Base-by-base conservation (phyloP, 2,797 vertebrate genomes). In the Gymnocypris eckloni region DNA sequence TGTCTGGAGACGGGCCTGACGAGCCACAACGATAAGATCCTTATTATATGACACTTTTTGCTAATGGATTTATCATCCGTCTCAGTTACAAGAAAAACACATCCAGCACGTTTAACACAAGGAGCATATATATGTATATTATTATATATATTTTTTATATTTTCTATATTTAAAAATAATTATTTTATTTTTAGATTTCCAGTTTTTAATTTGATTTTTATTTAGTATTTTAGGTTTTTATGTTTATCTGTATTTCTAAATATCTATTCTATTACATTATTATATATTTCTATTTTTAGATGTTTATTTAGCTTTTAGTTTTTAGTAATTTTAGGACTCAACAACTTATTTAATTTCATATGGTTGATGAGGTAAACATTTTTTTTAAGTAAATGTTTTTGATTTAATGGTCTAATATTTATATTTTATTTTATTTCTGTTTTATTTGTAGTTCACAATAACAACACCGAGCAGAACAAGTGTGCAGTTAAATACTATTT, bases 21-120 rank as follows among this genome's bases (percentile, higher is more conserved):
- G 16, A 61, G 48, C 52, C 13, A 70, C 37, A 61, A 16, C 45
- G 66, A 85, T 79, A 43, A 79, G n/a, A 78, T 79, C 66, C 6
- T 61, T 79, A 70, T 79, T 77, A 22, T 25, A 45, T 69, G 66
- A 39, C 79, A 52, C 66, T 54, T 69, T 81, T 39, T 64, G n/a
- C 77, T 79, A 64, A 79, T 64, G 77, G 41, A 28, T 79, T 79
- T 64, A 25, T 79, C 9, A 64, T 45, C n/a, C 15, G 28, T 64
- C 56, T 64, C 56, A 48, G 77, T 45, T 79, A 45, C 56, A 28
- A 64, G 41, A 45, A 28, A 64, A 79, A 45, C 41, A 45, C 56
- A 64, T 64, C 10, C n/a, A 64, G 20, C n/a, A 28, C n/a, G 45
- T 64, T 20, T 15, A 28, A 28, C 77, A 64, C 22, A 41, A 61